These are phyloP conservation scores for Dendropsophus ebraccatus DNA, from an alignment of 2,113 vertebrate species.

Conservation along the genomic window DNA sequence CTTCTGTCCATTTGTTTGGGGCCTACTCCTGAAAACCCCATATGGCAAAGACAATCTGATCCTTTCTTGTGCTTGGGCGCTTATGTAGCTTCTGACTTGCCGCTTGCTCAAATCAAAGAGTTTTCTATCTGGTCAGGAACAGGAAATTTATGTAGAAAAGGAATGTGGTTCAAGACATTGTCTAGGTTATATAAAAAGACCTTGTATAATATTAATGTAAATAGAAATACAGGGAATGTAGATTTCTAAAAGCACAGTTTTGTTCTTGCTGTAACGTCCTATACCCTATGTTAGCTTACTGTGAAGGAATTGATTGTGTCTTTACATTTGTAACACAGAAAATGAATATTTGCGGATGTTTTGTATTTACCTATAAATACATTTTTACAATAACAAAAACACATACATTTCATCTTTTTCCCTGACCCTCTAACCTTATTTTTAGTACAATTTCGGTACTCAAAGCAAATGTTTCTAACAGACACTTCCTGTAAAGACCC, in stretches of 20 bases:
- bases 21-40: conserved; percentile 61
- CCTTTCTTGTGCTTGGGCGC: conserved; percentile 66
- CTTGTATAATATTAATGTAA: background rate
- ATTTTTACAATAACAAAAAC: too few species aligned
- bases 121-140: conserved; percentile 8
- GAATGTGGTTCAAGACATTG: conserved; percentile 3
- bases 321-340: too few species aligned
- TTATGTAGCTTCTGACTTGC: conserved; percentile 41
- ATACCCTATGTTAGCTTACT: too few species aligned
- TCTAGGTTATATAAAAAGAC: background rate
- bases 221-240: background rate
- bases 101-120: conserved; percentile 34
- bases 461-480: too few species aligned
- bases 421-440: too few species aligned
- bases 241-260: background rate
- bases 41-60: conserved; percentile 63
- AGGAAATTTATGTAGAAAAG: conserved; percentile 38
- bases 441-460: too few species aligned
- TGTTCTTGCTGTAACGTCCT: background rate
- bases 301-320: too few species aligned
- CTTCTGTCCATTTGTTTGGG: conserved; percentile 67
- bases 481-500: too few species aligned
- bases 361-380: too few species aligned
- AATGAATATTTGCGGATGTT: too few species aligned
- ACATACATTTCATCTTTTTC: too few species aligned